Percentiles rank a stretch among this genome's conserved stretches.
Conservation (phyloP, 2,888 invertebrate species). For the Acleris laterana region DNA sequence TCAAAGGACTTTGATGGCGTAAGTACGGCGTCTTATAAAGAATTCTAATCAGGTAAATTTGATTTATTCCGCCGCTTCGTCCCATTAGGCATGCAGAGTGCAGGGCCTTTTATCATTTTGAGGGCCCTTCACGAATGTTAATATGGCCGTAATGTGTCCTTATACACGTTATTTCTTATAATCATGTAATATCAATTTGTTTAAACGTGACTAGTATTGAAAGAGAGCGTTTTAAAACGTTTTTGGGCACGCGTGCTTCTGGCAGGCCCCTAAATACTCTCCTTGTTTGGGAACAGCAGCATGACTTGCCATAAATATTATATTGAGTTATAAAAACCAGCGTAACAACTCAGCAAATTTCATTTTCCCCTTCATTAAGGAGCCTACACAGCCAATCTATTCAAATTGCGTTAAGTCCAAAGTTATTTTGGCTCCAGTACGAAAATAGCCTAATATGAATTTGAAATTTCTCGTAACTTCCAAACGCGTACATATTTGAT, state of each 20-base stretch:
- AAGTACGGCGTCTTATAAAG: slow-evolving; percentile 43
- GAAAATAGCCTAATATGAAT: slow-evolving; percentile 31
- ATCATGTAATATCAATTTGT: slow-evolving; percentile 74
- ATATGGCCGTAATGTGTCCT: slow-evolving; percentile 56
- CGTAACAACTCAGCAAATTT: slow-evolving; percentile 3
- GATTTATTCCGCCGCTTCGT: slow-evolving; percentile 41
- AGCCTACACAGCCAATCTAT: slow-evolving; percentile 16
- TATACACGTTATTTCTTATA: slow-evolving; percentile 71
- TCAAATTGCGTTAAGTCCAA: slow-evolving; percentile 24
- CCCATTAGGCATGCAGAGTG: slow-evolving; percentile 55
- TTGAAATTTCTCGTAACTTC: slow-evolving; percentile 29
- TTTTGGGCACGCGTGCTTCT: slow-evolving; percentile 42
- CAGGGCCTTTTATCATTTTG: slow-evolving; percentile 59
- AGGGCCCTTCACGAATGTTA: slow-evolving; percentile 52
- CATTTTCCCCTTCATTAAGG: slow-evolving; percentile 8
- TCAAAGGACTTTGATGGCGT: slow-evolving; percentile 26
- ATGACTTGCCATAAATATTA: slow-evolving; percentile 27
- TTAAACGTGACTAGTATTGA: slow-evolving; percentile 62
- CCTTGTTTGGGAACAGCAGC: slow-evolving; percentile 1
- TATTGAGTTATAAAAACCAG: slow-evolving; percentile 14
- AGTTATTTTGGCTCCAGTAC: slow-evolving; percentile 15
- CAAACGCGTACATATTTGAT: slow-evolving; percentile 35
- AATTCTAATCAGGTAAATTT: slow-evolving; percentile 49
- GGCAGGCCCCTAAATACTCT: slow-evolving; percentile 17
- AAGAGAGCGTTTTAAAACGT: slow-evolving; percentile 49